Evolutionary conservation across 2,888 invertebrate species (phyloP).

Genomic region (Unio delphinus): DNA sequence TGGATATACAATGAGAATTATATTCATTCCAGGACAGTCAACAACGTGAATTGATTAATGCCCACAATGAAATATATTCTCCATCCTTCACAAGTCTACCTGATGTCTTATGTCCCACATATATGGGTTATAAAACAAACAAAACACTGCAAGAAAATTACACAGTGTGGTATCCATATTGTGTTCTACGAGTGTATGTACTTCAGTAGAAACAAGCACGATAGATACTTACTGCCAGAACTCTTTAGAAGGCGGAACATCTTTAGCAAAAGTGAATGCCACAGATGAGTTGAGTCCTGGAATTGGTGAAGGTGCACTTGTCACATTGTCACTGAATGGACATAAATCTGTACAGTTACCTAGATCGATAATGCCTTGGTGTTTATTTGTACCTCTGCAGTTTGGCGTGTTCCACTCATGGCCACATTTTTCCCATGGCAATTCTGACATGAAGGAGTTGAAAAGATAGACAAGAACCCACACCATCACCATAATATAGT

Average conservation of each 20-base stretch:
- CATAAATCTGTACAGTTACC: constrained; percentile 4
- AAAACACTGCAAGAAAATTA: no score
- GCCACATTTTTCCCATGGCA: constrained; percentile 48
- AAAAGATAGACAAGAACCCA: constrained; percentile 54
- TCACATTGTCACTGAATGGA: background rate
- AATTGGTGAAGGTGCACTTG: no score
- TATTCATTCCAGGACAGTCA: no score
- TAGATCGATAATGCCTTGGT: background rate
- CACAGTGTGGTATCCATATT: no score
- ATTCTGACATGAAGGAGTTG: constrained; percentile 40
- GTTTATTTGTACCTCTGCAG: constrained; percentile 26
- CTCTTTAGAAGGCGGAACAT: constrained; percentile 35
- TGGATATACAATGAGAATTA: no score
- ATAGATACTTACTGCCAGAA: constrained; percentile 51
- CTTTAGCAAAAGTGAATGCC: no score
- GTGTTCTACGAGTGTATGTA: background rate
- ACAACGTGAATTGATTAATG: no score
- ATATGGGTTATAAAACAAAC: no score
- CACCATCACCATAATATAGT: constrained; percentile 51
- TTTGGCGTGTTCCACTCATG: constrained; percentile 47
- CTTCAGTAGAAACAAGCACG: background rate
- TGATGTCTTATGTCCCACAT: no score
- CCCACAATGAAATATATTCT: no score
- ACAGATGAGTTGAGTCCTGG: no score
- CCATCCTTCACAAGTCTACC: no score